phyloP scores from a whole-genome alignment of 2,888 invertebrate genomes.

The Lysandra bellargus region DNA sequence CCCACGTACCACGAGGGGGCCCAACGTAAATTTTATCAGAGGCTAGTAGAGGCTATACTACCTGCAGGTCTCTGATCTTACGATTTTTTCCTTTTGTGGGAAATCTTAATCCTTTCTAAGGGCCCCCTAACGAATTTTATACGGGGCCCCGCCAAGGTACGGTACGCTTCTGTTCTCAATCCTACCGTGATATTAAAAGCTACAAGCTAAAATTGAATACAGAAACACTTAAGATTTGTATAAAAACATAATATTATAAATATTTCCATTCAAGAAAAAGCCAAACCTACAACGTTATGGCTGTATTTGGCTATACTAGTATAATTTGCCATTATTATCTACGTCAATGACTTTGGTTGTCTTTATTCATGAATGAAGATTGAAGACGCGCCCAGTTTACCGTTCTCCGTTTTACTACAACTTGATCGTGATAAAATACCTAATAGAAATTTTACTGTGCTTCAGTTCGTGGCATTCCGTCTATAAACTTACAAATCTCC shows the following conservation, averaged over 20 bases:
- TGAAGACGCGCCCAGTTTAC: not conserved
- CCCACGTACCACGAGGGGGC: no score
- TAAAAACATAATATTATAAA: not conserved
- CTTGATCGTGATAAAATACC: not conserved
- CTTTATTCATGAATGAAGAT: not conserved
- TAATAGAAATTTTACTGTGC: no score
- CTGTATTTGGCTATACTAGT: not conserved
- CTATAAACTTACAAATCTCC: no score
- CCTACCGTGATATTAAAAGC: not conserved
- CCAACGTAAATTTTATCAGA: no score
- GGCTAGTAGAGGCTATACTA: no score
- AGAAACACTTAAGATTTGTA: not conserved
- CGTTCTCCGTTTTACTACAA: not conserved
- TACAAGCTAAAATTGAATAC: not conserved
- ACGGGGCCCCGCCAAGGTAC: no score
- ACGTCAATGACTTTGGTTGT: not conserved
- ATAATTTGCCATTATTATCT: not conserved
- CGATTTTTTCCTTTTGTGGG: no score
- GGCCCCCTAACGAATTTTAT: no score
- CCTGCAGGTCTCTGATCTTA: no score
- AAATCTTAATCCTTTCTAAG: no score
- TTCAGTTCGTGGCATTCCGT: no score
- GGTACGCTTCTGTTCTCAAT: no score
- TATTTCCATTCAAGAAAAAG: slow-evolving; percentile 1
- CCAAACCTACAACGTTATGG: not conserved